Conservation (phyloP, 2,113 vertebrate genomes). For the Periophthalmodon schlosseri region DNA sequence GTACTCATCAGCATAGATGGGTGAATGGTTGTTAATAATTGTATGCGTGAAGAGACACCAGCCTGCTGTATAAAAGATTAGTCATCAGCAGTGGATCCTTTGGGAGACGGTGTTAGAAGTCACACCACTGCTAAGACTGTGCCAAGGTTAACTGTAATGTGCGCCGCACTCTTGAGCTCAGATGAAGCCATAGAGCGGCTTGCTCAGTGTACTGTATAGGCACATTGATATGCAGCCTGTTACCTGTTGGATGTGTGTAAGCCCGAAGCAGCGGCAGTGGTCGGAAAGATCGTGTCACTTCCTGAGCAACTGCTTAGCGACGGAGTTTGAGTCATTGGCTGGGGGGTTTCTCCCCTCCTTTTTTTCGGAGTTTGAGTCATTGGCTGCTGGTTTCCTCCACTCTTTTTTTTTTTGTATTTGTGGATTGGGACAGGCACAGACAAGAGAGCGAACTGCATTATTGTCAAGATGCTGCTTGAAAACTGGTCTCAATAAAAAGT, state of each 20-base stretch:
- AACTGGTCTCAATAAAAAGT: conserved; percentile 40
- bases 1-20: background rate
- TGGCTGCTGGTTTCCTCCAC: background rate
- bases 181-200: conserved; percentile 2
- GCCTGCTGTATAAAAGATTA: conserved; percentile 32
- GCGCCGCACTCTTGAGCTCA: background rate
- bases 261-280: background rate
- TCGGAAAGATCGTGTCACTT: conserved; percentile 32
- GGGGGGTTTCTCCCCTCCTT: background rate
- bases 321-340: conserved; percentile 21
- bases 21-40: conserved; percentile 12
- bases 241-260: conserved; percentile 22
- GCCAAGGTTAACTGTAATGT: conserved; percentile 31
- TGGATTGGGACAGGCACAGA: conserved; percentile 31
- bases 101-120: conserved; percentile 26
- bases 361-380: conserved; percentile 27
- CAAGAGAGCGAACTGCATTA: conserved; percentile 22
- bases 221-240: conserved; percentile 4
- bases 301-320: conserved; percentile 28
- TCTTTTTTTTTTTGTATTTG: background rate
- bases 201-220: background rate
- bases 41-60: background rate
- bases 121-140: conserved; percentile 22
- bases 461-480: conserved; percentile 49
- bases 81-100: conserved; percentile 35